Conservation (phyloP, 2,113 vertebrate species). For the Antigone vipio region DNA sequence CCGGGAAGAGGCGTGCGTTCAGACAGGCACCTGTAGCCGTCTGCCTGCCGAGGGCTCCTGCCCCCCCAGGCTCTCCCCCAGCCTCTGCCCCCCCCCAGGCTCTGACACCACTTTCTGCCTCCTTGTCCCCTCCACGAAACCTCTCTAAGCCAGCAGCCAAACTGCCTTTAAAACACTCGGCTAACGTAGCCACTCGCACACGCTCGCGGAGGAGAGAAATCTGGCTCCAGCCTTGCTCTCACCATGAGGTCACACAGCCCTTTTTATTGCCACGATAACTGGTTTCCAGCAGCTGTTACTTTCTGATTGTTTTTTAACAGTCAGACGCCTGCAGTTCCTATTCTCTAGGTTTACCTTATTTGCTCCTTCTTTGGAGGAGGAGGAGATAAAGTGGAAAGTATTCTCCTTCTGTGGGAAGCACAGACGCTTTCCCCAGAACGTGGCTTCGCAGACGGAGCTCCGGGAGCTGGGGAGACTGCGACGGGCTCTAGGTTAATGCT, state of each 20-base stretch:
- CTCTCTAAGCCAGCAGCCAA: not conserved
- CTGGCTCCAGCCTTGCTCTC: not conserved
- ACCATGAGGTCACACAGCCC: not conserved
- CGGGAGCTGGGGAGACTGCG: not conserved
- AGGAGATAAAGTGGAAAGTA: not conserved
- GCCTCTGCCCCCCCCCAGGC: not conserved
- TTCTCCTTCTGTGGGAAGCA: rapidly evolving
- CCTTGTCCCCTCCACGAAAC: not conserved
- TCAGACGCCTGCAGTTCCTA: not conserved
- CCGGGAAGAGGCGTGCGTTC: not conserved
- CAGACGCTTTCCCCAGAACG: not conserved
- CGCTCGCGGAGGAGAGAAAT: not conserved
- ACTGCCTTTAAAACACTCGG: not conserved
- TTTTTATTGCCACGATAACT: too few species aligned
- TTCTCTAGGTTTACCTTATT: not conserved
- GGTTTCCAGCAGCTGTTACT: not conserved
- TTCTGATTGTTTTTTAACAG: not conserved
- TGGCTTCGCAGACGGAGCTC: not conserved
- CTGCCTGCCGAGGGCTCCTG: not conserved
- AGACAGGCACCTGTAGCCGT: not conserved
- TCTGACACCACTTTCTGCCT: not conserved
- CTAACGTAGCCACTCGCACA: not conserved
- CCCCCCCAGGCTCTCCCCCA: not conserved
- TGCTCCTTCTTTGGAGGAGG: not conserved
- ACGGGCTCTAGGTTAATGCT: slow-evolving; percentile 60